phyloP scores from a whole-genome alignment of 1,140 invertebrate species.

The Tetramorium parvispinum region DNA sequence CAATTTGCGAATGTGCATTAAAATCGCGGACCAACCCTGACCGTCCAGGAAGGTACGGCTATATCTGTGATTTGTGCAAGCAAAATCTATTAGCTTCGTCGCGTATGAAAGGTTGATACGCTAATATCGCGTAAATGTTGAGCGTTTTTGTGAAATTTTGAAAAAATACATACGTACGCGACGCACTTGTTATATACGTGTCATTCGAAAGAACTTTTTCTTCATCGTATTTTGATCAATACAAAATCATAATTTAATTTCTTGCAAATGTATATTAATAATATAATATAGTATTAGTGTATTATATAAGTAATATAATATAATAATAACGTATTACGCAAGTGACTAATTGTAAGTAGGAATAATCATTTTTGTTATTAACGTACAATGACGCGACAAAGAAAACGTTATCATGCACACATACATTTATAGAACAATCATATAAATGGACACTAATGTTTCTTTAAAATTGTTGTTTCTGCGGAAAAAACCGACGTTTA shows the following conservation, averaged over 20 bases:
- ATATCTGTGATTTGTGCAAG: neutral
- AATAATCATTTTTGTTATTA: neutral
- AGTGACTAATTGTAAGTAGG: neutral
- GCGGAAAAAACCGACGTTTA: too few relatives aligned
- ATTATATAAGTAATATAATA: too few relatives aligned
- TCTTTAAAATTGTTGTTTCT: neutral
- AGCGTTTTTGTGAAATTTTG: neutral
- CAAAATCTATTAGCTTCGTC: neutral
- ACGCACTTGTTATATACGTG: neutral
- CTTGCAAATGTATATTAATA: neutral
- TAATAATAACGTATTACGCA: neutral
- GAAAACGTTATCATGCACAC: neutral
- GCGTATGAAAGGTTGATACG: neutral
- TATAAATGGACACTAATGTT: neutral
- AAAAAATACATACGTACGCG: neutral
- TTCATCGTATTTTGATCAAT: neutral
- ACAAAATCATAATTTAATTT: neutral
- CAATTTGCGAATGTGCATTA: conserved; percentile 79
- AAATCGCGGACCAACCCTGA: conserved; percentile 40
- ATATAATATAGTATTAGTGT: too few relatives aligned
- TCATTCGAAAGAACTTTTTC: neutral
- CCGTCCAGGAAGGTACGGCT: conserved; percentile 8
- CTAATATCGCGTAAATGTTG: neutral
- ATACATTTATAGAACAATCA: neutral
- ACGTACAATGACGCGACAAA: neutral